A percentile compares a stretch with the other conserved stretches of the same genome.
Conservation (phyloP, 2,888 invertebrate species). For the Trimorus sp. region DNA sequence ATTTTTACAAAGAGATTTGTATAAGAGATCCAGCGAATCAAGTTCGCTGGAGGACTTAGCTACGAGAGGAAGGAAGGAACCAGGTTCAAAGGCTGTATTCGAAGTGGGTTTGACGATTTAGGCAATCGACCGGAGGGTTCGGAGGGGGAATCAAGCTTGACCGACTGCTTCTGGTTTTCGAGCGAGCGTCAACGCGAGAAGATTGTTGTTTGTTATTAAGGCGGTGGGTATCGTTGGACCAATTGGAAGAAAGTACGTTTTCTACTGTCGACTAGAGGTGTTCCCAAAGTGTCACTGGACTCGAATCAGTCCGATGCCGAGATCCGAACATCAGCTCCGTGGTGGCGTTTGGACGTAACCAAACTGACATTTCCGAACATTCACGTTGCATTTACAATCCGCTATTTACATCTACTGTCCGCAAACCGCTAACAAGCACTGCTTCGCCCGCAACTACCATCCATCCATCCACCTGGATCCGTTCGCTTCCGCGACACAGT, state of each 20-base stretch:
- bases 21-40: neutral
- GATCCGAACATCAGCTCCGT: too few relatives aligned
- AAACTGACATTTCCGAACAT: neutral
- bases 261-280: too few relatives aligned
- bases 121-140: conserved; percentile 17
- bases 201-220: conserved; percentile 14
- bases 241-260: neutral
- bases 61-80: neutral
- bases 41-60: conserved; percentile 4
- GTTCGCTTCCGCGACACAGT: conserved; percentile 14
- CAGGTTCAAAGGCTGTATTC: conserved; percentile 53
- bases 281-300: too few relatives aligned
- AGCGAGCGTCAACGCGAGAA: conserved; percentile 16
- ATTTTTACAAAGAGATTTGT: conserved; percentile 1
- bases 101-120: conserved; percentile 51
- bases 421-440: neutral
- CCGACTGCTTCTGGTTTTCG: conserved; percentile 23
- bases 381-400: conserved; percentile 11
- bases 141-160: conserved; percentile 34
- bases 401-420: neutral
- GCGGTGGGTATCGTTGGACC: neutral
- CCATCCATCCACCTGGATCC: conserved; percentile 1
- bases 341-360: too few relatives aligned
- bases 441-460: neutral
- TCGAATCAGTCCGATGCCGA: too few relatives aligned